Evolutionary conservation across 2,797 vertebrate genomes (phyloP), one percentile per base, ranked within the genome.

Genomic region (Amazona ochrocephala): DNA sequence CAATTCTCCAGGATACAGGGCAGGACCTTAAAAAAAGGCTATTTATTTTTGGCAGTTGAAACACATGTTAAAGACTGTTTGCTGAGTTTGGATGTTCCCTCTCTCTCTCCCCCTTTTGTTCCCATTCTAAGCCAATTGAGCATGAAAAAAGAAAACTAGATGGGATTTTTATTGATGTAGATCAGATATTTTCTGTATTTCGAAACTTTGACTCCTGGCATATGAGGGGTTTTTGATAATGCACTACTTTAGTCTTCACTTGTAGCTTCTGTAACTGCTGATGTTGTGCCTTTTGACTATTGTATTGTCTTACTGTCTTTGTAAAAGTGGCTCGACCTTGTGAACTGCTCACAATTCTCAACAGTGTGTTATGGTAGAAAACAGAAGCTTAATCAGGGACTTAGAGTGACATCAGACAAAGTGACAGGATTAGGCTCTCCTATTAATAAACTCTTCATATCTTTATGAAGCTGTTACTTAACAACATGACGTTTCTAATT

Each of bases 131-230:
- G 20, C 12, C 10, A 32, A 9, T 32, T 42, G 53, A 72, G 27
- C 27, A 42, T 44, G 20, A n/a, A 56, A 68, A 83, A 68, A 48
- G 34, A n/a, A 53, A 53, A 53, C 18, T 13, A n/a, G 44, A 34
- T n/a, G 4, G 3, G 6, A 20, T 20, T 77, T 91, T 89, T 81
- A 34, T 47, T 78, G 22, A 41, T 45, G 17, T 19, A 74, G 37
- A 70, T 58, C 18, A 53, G 17, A 42, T 3, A 4, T 3, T 0
- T 7, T 47, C 3, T 0, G 1, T 10, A 48, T 78, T 64, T 34
- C 16, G 5, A 58, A 72, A 68, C 8, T 22, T 47, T 13, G 15
- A 12, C 7, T n/a, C 18, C 53, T 11, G 11, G 32, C 5, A 30
- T 9, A 5, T 27, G 24, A 73, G 12, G 32, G 18, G 3, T 19